Evolutionary conservation across 2,113 vertebrate species (phyloP), one percentile per base, ranked within the genome.

Genomic region (Rhizomys pruinosus): DNA sequence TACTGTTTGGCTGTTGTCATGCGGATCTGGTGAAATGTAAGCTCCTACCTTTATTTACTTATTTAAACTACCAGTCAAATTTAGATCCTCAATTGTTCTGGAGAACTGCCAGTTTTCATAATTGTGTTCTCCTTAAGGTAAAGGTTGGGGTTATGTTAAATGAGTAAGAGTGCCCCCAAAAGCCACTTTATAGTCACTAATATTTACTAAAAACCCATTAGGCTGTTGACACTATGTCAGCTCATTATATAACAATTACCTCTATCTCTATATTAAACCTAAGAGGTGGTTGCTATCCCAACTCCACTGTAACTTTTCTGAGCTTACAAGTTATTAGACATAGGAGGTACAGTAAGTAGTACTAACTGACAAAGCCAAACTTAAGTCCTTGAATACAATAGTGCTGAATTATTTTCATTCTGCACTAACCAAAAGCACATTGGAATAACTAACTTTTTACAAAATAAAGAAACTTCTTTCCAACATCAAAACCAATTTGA

Each of bases 381-480:
- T 22, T 29, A 61, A 91, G 88, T 64, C 13, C 3, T 11, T 29
- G 25, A 17, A n/a, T 3, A 71, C 13, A 23, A 47, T 19, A 27
- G 44, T 89, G 47, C 73, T 64, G 34, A 84, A 68, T 88, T 16
- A 55, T n/a, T 79, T 89, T 77, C 16, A 89, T 47, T 69, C 23
- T 42, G 55, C 68, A 59, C 39, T 87, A 81, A 19, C 2, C 0
- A 22, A 47, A 87, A 92, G 63, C 52, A 73, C 20, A 71, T 47
- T 57, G 17, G 13, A 93, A 32, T 47, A 80, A 87, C 19, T 47
- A 9, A 27, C 29, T 95, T 20, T n/a, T 68, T 69, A 80, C 12
- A 90, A 93, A 42, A 84, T 69, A 87, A 93, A 17, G 7, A 78
- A 74, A 64, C 42, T 52, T 66, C n/a, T 76, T n/a, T 91, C 52